phyloP scores from a whole-genome alignment of 2,888 invertebrate genomes.

The Harmothoe impar region DNA sequence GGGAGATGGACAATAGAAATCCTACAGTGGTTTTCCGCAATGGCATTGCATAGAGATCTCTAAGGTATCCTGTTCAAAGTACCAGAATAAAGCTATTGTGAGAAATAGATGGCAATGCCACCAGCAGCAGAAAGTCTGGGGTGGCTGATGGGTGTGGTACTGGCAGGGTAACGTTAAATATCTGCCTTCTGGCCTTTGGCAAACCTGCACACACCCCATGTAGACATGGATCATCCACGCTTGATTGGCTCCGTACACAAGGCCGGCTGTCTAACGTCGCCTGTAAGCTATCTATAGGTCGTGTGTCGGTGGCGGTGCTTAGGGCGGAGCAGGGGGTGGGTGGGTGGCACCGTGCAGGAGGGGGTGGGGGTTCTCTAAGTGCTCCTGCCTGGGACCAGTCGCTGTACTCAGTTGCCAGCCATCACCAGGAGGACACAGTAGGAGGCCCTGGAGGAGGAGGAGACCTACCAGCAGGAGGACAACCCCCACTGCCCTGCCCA shows the following conservation, averaged over 20 bases:
- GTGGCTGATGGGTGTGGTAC: no score
- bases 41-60: background rate
- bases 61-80: background rate
- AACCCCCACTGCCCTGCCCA: background rate
- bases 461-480: background rate
- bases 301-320: background rate
- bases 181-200: no score
- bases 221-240: background rate
- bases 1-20: no score
- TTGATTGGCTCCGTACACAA: background rate
- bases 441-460: background rate
- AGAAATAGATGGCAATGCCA: no score
- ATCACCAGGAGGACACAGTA: background rate
- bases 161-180: no score
- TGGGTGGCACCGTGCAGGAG: background rate
- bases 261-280: background rate
- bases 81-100: no score
- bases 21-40: no score
- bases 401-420: background rate
- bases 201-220: background rate
- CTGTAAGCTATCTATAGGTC: slow-evolving; percentile 6
- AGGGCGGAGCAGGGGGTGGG: background rate
- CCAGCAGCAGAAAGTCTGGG: no score
- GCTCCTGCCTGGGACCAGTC: background rate
- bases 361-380: background rate